phyloP scores from a whole-genome alignment of 2,113 vertebrate species.

The Archilochus colubris region DNA sequence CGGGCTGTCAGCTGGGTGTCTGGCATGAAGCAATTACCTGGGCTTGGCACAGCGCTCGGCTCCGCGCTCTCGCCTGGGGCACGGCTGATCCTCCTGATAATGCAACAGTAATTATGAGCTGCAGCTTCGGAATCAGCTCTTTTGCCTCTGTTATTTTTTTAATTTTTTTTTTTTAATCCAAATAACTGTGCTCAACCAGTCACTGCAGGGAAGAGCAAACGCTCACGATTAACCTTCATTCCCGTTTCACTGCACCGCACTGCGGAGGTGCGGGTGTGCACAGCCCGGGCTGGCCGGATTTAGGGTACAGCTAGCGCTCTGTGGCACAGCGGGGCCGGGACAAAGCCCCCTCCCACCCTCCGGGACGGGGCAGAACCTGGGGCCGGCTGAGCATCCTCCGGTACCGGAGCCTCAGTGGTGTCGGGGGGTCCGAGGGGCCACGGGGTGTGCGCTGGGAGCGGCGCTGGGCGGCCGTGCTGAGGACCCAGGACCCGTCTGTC shows the following conservation, averaged over 20 bases:
- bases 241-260: fast-evolving
- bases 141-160: not conserved
- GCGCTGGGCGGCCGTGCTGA: not conserved
- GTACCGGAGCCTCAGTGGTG: fast-evolving
- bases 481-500: no score
- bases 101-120: not conserved
- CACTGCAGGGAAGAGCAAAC: not conserved
- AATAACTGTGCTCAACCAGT: not conserved
- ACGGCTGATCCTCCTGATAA: fast-evolving
- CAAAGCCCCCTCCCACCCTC: no score
- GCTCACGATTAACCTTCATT: not conserved
- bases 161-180: not conserved
- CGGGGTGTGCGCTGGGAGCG: fast-evolving
- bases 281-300: fast-evolving
- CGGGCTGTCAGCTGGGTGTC: not conserved
- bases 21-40: not conserved
- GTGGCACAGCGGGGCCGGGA: not conserved
- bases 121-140: not conserved
- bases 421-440: not conserved
- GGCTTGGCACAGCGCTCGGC: not conserved
- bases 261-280: not conserved
- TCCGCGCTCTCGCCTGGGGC: not conserved
- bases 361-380: not conserved
- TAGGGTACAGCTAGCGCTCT: not conserved
- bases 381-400: not conserved